Base-by-base conservation (phyloP, 1,140 invertebrate genomes). In the Megathymus violae region DNA sequence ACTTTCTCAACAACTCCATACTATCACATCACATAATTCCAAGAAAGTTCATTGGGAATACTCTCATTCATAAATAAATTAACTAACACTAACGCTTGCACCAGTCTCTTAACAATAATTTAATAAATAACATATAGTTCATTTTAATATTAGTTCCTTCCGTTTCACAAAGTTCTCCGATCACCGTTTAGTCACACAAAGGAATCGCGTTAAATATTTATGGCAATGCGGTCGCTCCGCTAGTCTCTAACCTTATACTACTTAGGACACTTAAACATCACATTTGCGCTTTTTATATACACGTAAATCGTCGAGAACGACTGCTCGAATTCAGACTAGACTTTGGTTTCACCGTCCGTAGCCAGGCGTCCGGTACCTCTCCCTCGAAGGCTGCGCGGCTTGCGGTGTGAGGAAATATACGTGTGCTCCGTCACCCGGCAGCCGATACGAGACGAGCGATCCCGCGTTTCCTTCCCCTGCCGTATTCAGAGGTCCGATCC, bases 351-450 rank as follows among this genome's bases (percentile, higher is more conserved):
- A 76, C 89, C 92, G 85, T 81, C 91, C 80, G 85, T 91, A 89
- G 74, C 91, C 71, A 76, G 73, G 74, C 79, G 83, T 60, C 76
- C 92, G 66, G 88, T 86, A 80, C 73, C 91, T 67, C 76, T 88
- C 62, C 68, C 87, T 69, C 17, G 91, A 80, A 1, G 92, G 84
- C 70, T 95, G 94, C 4, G 95, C 90, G 3, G 93, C 90, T 74
- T 95, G 95, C 1, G 95, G 95, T 34, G 95, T 95, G 31, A 96
- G 81, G 89, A 96, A 95, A 78, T 96, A 96, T 74, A 96, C 95
- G 84, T 96, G 95, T 0, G 94, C 94, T 0, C 92, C 94, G 31
- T 93, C 92, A 0, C 94, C 95, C 0, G 95, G 95, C 17, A 96
- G 79, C 62, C 93, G 85, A 77, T 95, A 95, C 0, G 94, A 94